Conservation (phyloP, 64 coral and sea anemone genomes). For the Montipora sp. region DNA sequence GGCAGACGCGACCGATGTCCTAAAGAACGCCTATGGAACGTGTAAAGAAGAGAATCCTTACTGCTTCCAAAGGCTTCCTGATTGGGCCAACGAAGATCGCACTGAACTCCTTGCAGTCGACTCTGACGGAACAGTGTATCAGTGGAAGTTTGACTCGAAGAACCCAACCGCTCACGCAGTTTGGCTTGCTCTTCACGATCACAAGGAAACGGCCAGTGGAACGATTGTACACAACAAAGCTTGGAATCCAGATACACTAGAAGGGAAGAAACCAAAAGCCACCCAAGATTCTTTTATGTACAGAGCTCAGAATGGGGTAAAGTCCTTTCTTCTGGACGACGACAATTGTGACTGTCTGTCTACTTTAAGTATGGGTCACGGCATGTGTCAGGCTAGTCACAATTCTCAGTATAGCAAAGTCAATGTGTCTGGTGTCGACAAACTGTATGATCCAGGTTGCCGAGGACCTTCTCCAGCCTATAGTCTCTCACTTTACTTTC, state of each 20-base stretch:
- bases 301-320: slow-evolving; percentile 56
- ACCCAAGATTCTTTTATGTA: slow-evolving; percentile 81
- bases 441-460: slow-evolving; percentile 68
- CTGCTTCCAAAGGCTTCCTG: slow-evolving; percentile 60
- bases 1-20: neutral
- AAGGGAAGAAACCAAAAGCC: slow-evolving; percentile 37
- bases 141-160: slow-evolving; percentile 69
- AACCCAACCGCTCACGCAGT: slow-evolving; percentile 74
- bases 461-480: slow-evolving; percentile 41
- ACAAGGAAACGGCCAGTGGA: slow-evolving; percentile 36
- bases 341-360: slow-evolving; percentile 74
- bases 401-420: slow-evolving; percentile 5
- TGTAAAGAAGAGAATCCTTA: neutral
- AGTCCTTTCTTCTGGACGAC: slow-evolving; percentile 74
- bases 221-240: slow-evolving; percentile 43
- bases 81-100: slow-evolving; percentile 53
- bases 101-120: slow-evolving; percentile 66
- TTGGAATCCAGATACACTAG: slow-evolving; percentile 5
- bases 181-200: slow-evolving; percentile 67
- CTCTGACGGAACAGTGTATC: slow-evolving; percentile 60
- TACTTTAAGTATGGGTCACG: slow-evolving; percentile 72
- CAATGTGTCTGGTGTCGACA: slow-evolving; percentile 71
- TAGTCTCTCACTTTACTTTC: slow-evolving; percentile 72
- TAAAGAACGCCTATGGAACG: slow-evolving; percentile 1
- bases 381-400: slow-evolving; percentile 52